Conservation (phyloP, 1,140 invertebrate genomes). For the Drosophila eugracilis region DNA sequence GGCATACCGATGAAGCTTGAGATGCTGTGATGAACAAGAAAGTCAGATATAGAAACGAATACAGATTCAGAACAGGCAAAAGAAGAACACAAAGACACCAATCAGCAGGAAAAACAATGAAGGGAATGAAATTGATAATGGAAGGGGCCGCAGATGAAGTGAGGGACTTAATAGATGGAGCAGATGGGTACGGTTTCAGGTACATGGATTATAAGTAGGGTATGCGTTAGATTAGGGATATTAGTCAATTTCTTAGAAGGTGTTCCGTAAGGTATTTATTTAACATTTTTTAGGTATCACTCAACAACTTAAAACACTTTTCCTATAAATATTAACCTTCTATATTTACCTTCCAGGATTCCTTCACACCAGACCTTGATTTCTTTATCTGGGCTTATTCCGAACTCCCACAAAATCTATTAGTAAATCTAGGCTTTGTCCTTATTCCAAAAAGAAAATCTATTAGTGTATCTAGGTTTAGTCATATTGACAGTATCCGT, state of each 20-base stretch:
- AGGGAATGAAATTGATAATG: slow-evolving; percentile 33
- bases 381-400: background rate
- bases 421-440: slow-evolving; percentile 8
- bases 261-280: background rate
- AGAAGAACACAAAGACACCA: slow-evolving; percentile 70
- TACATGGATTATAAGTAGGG: slow-evolving; percentile 17
- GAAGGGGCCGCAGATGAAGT: slow-evolving; percentile 20
- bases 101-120: slow-evolving; percentile 69
- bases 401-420: background rate
- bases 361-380: background rate
- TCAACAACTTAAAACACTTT: no score
- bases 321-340: no score
- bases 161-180: slow-evolving; percentile 52
- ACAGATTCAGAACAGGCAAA: slow-evolving; percentile 21
- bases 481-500: slow-evolving; percentile 40
- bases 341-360: background rate
- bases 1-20: slow-evolving; percentile 30
- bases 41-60: slow-evolving; percentile 20
- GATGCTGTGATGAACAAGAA: slow-evolving; percentile 33
- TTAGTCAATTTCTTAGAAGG: background rate
- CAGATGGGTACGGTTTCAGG: slow-evolving; percentile 30
- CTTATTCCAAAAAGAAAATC: slow-evolving; percentile 8
- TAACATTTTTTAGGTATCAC: background rate
- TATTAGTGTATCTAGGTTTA: slow-evolving; percentile 51
- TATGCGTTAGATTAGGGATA: background rate